These are phyloP conservation scores for Dolichoris vasculosae DNA, from an alignment of 1,140 invertebrate genomes.

Conservation along the genomic window DNA sequence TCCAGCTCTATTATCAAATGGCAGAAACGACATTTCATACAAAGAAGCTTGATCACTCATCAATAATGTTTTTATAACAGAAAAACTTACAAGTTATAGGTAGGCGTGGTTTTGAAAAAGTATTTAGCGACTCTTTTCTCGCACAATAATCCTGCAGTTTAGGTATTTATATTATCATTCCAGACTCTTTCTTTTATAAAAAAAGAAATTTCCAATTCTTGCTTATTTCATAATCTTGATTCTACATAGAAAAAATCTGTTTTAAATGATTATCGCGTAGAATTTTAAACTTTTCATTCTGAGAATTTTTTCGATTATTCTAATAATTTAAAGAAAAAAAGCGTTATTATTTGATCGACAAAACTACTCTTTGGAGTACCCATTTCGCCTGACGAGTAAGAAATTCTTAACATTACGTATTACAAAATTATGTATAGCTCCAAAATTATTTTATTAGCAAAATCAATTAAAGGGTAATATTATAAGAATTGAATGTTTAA, in stretches of 20 bases:
- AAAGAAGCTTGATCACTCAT: background rate
- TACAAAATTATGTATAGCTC: background rate
- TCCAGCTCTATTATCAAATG: background rate
- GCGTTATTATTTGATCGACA: background rate
- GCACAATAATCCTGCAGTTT: constrained; percentile 29
- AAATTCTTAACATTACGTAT: background rate
- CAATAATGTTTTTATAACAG: no score
- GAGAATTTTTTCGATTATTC: background rate
- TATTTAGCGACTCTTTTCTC: background rate
- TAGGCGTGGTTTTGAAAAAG: background rate
- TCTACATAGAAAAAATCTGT: background rate
- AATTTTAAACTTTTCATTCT: background rate
- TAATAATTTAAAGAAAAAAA: background rate
- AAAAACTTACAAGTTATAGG: background rate
- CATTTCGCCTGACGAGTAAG: background rate
- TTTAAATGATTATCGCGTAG: background rate
- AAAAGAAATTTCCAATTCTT: constrained; percentile 11
- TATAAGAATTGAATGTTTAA: no score
- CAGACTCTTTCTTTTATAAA: background rate
- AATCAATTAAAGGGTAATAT: no score
- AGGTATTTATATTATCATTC: constrained; percentile 21
- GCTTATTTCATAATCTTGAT: background rate
- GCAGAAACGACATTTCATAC: background rate
- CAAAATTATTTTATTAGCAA: no score
- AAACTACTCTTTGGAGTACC: background rate